Base-by-base conservation (phyloP, 2,888 invertebrate genomes). In the Gnatocerus cornutus region DNA sequence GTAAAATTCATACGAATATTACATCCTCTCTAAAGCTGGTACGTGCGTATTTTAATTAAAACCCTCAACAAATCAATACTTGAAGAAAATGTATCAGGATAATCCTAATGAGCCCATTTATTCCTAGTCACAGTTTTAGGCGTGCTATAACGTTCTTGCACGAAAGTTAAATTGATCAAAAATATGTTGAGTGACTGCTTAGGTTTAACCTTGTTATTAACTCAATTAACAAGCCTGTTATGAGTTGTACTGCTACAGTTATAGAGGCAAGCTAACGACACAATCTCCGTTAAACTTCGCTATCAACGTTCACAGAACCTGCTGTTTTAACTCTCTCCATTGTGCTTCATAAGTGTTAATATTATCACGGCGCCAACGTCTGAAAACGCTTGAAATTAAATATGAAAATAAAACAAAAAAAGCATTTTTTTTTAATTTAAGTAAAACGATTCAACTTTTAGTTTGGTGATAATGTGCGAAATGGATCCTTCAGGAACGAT, bases 81-180 rank as follows among this genome's bases (percentile, higher is more conserved):
- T 21, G 39, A 55, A 3, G 14, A 14, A 55, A 55, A 6, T n/a
- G 41, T 9, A 55, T 9, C 21, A n/a, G n/a, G 55, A 39, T 55
- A 21, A 55, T 39, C 39, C 16, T 55, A 55, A 39, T 55, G 30
- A 55, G 21, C 39, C 21, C 39, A 39, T n/a, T 41, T 39, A 41
- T 41, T 55, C 53, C 56, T 52, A 52, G 53, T 29, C 48, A 41
- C 10, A 67, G 61, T 67, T 66, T 59, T 21, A 30, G 66, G 27
- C 33, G 37, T 29, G 52, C 12, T 46, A 7, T 29, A 14, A 55
- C 30, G n/a, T 37, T 21, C 46, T 67, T 48, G 14, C 9, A 41
- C 39, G 41, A 67, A 48, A 21, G 63, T 62, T 52, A 52, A 52
- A 63, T 62, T 21, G 21, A 16, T 43, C 16, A 29, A 12, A 14